These are phyloP conservation scores for Stenodema calcarata DNA, from an alignment of 2,888 invertebrate species.

Conservation along the genomic window DNA sequence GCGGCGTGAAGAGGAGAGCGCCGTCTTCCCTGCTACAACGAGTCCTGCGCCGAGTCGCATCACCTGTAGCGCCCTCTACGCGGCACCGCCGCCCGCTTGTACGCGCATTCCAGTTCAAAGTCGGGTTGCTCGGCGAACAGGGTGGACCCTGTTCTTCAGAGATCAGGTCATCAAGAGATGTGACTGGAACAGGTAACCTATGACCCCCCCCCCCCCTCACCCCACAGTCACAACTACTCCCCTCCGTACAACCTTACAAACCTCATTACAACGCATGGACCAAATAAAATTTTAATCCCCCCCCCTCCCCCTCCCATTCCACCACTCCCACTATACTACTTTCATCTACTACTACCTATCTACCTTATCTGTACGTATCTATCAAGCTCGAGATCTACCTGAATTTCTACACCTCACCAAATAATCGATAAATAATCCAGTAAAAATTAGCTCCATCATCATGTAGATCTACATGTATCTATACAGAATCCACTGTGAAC, in stretches of 20 bases:
- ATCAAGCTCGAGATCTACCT: no score
- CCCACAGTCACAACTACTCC: neutral
- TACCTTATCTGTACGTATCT: no score
- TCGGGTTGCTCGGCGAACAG: constrained; percentile 19
- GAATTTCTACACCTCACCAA: no score
- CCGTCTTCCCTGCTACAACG: neutral
- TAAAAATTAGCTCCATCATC: no score
- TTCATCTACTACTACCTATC: no score
- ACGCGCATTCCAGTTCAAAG: constrained; percentile 47
- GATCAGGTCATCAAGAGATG: constrained; percentile 17
- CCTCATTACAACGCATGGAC: constrained; percentile 15
- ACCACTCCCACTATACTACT: neutral
- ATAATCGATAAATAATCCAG: no score
- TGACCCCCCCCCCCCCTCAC: neutral
- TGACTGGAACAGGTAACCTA: constrained; percentile 32
- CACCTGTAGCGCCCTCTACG: constrained; percentile 32
- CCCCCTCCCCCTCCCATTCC: neutral
- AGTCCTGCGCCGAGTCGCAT: constrained; percentile 28
- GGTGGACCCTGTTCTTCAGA: neutral
- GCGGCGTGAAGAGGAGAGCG: neutral
- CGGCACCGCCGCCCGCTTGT: neutral
- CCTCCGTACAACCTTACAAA: neutral
- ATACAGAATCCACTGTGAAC: no score
- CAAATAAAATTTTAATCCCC: neutral
- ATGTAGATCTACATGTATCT: no score